Evolutionary conservation across 2,888 invertebrate genomes (phyloP), one percentile per base, ranked within the genome.

Genomic region (Heliconius ismenius): DNA sequence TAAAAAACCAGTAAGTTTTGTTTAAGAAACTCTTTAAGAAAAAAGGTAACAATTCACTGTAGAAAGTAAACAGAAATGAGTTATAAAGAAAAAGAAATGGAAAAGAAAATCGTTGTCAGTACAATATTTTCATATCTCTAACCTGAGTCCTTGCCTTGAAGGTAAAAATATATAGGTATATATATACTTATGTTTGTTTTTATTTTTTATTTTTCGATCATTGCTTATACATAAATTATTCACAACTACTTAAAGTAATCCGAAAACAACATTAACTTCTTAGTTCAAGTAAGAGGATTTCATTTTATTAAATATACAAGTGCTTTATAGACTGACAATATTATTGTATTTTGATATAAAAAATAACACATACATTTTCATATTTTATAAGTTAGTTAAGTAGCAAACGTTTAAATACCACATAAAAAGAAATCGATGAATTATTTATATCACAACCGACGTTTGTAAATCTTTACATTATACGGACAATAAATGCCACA

Each of bases 381-480:
- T 24, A 24, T 13, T 18, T 58, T 58, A 70, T 32, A n/a, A n/a
- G n/a, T 69, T n/a, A n/a, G 11, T 28, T 58, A 58, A 58, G 36
- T 32, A 32, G 13, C 6, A 18, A n/a, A 21, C 26, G 32, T n/a
- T 58, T 58, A 49, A 32, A 63, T 26, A 69, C 15, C 32, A 49
- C 10, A 43, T n/a, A 65, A 77, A 65, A 39, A 69, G 10, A 79
- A 75, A 62, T 75, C 75, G 65, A 75, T 74, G 74, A 75, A 74
- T 75, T 69, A 74, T 62, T 28, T 60, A 76, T 70, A 63, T 80
- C 80, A 80, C 80, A 80, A 80, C 80, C 79, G 75, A 78, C 72
- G 70, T 75, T 63, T 70, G 58, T 77, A 78, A 69, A 28, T 65
- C 36, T 73, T 64, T 39, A 64, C 49, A 58, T 39, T 18, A 63